These are phyloP conservation scores for Asbolus verrucosus DNA, from an alignment of 1,140 invertebrate species.

Conservation along the genomic window DNA sequence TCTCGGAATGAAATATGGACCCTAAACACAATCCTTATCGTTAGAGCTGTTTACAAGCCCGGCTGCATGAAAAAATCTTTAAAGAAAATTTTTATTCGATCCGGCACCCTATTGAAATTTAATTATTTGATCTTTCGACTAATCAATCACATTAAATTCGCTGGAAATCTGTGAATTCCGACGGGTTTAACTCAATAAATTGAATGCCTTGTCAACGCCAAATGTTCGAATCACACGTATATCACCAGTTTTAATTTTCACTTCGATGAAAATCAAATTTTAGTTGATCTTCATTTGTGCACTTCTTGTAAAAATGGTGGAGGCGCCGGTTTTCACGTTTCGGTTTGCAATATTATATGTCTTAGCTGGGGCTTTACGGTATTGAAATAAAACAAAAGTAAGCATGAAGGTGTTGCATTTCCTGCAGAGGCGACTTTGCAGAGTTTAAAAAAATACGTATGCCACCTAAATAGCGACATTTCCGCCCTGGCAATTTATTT, in stretches of 20 bases:
- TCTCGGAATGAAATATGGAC: slow-evolving; percentile 11
- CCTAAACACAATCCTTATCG: slow-evolving; percentile 10
- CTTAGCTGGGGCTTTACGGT: slow-evolving; percentile 3
- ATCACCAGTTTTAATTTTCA: not conserved
- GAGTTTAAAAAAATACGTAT: not conserved
- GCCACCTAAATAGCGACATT: slow-evolving; percentile 3
- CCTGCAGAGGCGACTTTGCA: slow-evolving; percentile 13
- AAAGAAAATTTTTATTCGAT: no score
- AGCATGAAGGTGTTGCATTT: slow-evolving; percentile 18
- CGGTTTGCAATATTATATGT: slow-evolving; percentile 20
- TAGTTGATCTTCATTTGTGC: no score
- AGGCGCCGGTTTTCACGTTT: slow-evolving; percentile 6
- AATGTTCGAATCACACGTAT: no score
- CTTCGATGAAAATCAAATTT: not conserved
- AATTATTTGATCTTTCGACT: not conserved
- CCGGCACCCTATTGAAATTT: not conserved
- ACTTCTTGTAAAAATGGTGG: slow-evolving; percentile 18
- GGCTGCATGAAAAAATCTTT: not conserved
- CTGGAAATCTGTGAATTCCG: not conserved
- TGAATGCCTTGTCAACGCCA: no score
- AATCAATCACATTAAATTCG: slow-evolving; percentile 4
- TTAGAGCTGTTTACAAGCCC: not conserved
- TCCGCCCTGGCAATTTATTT: slow-evolving; percentile 6
- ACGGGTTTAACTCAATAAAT: slow-evolving; percentile 1
- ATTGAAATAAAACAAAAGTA: slow-evolving; percentile 5